These are phyloP conservation scores for Zygogramma bicolorata DNA, from an alignment of 2,888 invertebrate genomes.

Conservation along the genomic window DNA sequence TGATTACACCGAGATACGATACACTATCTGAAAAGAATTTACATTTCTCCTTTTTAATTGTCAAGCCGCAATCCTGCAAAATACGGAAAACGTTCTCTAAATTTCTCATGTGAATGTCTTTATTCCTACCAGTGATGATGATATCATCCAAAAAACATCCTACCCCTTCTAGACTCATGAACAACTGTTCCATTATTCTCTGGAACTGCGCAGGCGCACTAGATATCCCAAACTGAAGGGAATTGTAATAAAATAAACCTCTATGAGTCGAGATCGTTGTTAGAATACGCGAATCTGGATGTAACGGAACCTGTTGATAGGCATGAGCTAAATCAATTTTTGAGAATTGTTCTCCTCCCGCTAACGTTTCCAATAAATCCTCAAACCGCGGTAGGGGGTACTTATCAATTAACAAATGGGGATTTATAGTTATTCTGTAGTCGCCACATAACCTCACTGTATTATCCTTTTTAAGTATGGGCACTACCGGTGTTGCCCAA, in stretches of 20 bases:
- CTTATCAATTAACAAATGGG: too few relatives aligned
- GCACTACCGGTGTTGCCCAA: too few relatives aligned
- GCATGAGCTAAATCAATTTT: too few relatives aligned
- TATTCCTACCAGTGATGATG: background rate
- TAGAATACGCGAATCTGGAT: too few relatives aligned
- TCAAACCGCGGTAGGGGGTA: too few relatives aligned
- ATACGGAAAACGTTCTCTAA: background rate
- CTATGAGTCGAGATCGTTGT: too few relatives aligned
- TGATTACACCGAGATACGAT: background rate
- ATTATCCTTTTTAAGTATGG: background rate
- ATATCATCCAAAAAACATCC: background rate
- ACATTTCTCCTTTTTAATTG: background rate
- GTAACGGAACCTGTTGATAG: too few relatives aligned
- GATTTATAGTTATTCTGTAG: too few relatives aligned
- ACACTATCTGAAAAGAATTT: background rate
- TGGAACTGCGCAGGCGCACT: slow-evolving; percentile 2
- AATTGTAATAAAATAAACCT: background rate
- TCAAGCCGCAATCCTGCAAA: too few relatives aligned
- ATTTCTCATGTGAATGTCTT: background rate
- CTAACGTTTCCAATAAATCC: too few relatives aligned
- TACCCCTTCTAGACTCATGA: background rate
- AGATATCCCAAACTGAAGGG: background rate
- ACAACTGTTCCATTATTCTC: background rate
- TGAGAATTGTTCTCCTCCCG: background rate
- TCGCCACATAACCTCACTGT: too few relatives aligned